phyloP scores from a whole-genome alignment of 2,888 invertebrate species.

The Pyrrhosoma nymphula region DNA sequence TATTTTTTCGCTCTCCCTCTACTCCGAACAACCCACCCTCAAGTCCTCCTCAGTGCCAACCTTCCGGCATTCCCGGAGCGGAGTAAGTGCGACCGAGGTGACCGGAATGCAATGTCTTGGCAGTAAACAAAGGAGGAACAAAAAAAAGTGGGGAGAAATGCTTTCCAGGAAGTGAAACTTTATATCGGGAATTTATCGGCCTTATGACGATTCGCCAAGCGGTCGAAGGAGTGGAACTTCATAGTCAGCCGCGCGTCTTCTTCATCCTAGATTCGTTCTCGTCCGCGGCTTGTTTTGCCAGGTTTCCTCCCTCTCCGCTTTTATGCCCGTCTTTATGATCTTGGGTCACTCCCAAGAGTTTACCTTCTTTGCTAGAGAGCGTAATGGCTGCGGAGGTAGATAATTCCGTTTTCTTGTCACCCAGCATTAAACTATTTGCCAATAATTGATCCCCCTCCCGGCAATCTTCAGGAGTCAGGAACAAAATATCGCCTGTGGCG shows the following conservation, averaged over 20 bases:
- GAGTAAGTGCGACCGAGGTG: not conserved
- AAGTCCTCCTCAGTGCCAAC: not conserved
- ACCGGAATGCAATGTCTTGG: not conserved
- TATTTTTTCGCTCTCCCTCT: not conserved
- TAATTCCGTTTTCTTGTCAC: no score
- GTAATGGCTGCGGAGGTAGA: no score
- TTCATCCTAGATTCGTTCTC: not conserved
- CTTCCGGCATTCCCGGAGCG: not conserved
- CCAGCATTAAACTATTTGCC: no score
- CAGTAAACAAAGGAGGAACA: constrained; percentile 21
- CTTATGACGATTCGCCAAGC: not conserved
- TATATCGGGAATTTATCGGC: not conserved
- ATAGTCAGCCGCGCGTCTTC: not conserved
- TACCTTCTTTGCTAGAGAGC: not conserved
- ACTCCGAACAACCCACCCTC: not conserved
- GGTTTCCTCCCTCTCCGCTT: not conserved
- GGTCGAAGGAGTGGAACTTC: not conserved
- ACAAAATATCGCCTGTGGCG: no score
- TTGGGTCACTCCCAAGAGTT: not conserved
- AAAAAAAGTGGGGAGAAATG: not conserved
- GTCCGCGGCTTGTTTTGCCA: not conserved
- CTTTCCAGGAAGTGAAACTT: constrained; percentile 22
- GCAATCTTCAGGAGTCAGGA: no score
- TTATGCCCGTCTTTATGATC: not conserved
- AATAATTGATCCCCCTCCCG: no score